Percentiles rank a stretch among this genome's conserved stretches.
phyloP scores from a whole-genome alignment of 1,140 invertebrate species.

The Aphaenogaster ashmeadi region DNA sequence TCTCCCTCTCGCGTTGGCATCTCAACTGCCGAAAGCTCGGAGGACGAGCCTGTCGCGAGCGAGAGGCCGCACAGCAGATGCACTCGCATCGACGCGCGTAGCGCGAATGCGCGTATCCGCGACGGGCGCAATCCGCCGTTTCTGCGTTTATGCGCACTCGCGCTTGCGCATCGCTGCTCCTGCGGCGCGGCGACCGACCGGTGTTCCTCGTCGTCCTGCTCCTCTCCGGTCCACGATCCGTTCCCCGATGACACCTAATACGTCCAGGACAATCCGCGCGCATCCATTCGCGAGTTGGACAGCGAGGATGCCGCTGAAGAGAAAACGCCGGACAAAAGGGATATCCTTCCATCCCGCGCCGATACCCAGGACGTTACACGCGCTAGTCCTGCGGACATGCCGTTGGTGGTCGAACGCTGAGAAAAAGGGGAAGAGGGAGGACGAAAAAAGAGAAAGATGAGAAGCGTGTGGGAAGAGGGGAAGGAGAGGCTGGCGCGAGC shows the following conservation, averaged over 20 bases:
- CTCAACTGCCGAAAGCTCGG: neutral
- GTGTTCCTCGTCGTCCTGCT: slow-evolving; percentile 64
- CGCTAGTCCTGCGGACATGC: slow-evolving; percentile 44
- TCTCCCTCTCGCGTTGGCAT: neutral
- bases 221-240: slow-evolving; percentile 19
- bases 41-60: neutral
- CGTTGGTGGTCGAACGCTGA: slow-evolving; percentile 62
- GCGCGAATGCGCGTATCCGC: slow-evolving; percentile 79
- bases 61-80: slow-evolving; percentile 14
- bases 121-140: slow-evolving; percentile 49
- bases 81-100: slow-evolving; percentile 74
- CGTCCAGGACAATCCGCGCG: slow-evolving; percentile 5
- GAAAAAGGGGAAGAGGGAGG: slow-evolving; percentile 46
- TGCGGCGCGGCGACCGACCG: slow-evolving; percentile 61
- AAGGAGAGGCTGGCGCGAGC: slow-evolving; percentile 29
- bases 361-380: slow-evolving; percentile 30
- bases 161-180: slow-evolving; percentile 64
- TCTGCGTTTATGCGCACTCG: slow-evolving; percentile 62
- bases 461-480: neutral
- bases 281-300: neutral
- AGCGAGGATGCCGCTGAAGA: neutral
- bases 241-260: slow-evolving; percentile 16
- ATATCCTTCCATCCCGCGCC: slow-evolving; percentile 19
- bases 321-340: neutral
- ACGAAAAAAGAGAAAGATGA: slow-evolving; percentile 52